Conservation (phyloP, 2,113 vertebrate species). For the Equus quagga region DNA sequence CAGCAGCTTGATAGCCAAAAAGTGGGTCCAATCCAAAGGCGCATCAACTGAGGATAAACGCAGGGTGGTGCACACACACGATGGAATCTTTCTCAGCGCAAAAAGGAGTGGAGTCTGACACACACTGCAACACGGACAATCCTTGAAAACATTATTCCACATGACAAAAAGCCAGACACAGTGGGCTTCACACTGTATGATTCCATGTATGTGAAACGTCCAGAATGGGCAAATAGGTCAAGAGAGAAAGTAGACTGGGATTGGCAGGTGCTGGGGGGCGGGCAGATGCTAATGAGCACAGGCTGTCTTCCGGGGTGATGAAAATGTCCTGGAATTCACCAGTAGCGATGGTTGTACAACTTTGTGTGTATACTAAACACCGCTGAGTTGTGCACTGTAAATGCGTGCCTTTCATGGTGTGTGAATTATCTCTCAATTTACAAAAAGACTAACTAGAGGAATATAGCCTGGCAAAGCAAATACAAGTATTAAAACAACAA, state of each 20-base stretch:
- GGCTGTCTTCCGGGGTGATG: neutral
- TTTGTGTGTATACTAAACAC: neutral
- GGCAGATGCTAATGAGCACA: neutral
- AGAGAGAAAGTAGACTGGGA: conserved; percentile 8
- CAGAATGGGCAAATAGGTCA: neutral
- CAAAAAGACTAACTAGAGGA: neutral
- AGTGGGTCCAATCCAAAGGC: neutral
- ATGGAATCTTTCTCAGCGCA: neutral
- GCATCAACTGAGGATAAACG: neutral
- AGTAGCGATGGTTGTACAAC: neutral
- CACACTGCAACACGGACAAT: neutral
- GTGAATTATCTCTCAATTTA: neutral
- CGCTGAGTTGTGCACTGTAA: neutral
- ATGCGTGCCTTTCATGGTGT: neutral
- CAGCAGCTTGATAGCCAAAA: neutral
- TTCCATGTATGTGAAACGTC: neutral
- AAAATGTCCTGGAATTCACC: neutral
- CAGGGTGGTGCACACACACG: neutral
- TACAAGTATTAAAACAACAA: conserved; percentile 24
- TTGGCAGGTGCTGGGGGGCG: neutral
- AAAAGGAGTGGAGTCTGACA: conserved; percentile 8
- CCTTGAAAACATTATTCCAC: neutral
- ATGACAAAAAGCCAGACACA: neutral
- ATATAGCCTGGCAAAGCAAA: neutral
- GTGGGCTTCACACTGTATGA: neutral